Evolutionary conservation across 2,113 vertebrate species (phyloP), one percentile per base, ranked within the genome.

Genomic region (Pygoscelis antarcticus): DNA sequence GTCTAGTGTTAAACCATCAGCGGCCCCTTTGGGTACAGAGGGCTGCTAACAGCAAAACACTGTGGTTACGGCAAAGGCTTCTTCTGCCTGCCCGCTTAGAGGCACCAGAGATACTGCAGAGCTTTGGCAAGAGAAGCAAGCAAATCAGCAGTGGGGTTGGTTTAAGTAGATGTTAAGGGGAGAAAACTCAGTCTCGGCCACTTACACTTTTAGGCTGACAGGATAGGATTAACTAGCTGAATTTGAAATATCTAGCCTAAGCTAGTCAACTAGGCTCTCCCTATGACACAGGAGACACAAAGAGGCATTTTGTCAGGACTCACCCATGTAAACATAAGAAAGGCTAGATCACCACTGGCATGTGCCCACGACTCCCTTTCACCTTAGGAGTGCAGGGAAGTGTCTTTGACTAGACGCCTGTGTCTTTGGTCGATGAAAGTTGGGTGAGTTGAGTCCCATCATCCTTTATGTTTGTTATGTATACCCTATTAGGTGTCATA

Each of bases 21-120:
- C 0, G 1, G 6, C 14, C 5, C 5, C 13, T 51, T 51, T 55
- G 38, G 19, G 16, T 49, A 16, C 7, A 23, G 15, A 34, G 4
- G 36, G 40, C 16, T 51, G 15, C 66, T 77, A 65, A 42, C 3
- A 87, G 19, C 10, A 65, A 38, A 64, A 26, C 3, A 1, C 26
- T 62, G 19, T 4, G 5, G 6, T 68, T 51, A 9, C 9, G 22
- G 10, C 42, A 10, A 54, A 80, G 16, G 4, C 1, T 86, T 13
- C 54, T 91, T 83, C 68, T 60, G 12, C 11, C 30, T 74, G n/a
- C 13, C 10, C 14, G 16, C n/a, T 54, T 70, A 44, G 34, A 65
- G 42, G 21, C 25, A 70, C 20, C 34, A 58, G 86, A 85, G 22
- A 13, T 40, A n/a, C 26, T 54, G 6, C 34, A 79, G 40, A 52